Conservation (phyloP, 2,888 invertebrate species). For the Miltochrista miniata region DNA sequence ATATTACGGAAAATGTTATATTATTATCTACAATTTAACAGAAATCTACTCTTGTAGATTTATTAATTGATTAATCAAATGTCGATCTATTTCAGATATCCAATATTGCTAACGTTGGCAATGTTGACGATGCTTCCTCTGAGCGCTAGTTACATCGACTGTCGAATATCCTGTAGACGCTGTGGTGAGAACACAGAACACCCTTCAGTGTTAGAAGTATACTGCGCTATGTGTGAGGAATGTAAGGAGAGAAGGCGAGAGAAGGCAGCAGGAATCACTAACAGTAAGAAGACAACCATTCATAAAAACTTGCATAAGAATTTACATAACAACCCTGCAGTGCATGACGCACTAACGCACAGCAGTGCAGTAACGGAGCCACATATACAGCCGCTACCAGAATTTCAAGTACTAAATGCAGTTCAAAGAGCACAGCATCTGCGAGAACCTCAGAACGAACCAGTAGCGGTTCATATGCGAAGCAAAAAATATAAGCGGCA, state of each 20-base stretch:
- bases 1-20: too few species aligned
- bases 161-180: constrained; percentile 55
- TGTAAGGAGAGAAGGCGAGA: constrained; percentile 55
- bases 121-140: constrained; percentile 34
- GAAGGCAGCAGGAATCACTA: constrained; percentile 16
- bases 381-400: not conserved
- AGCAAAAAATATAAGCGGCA: not conserved
- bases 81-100: constrained; percentile 18
- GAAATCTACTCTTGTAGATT: too few species aligned
- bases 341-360: too few species aligned
- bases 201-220: constrained; percentile 53
- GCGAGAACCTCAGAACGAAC: not conserved
- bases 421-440: not conserved
- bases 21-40: too few species aligned
- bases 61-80: not conserved
- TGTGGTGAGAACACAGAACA: constrained; percentile 45
- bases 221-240: constrained; percentile 72
- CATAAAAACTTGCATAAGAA: not conserved
- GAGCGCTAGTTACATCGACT: constrained; percentile 48
- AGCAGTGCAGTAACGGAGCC: too few species aligned
- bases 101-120: constrained; percentile 21
- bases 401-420: not conserved
- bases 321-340: not conserved
- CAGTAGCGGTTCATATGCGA: not conserved
- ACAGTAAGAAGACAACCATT: not conserved